Base-by-base conservation (phyloP, 64 coral and sea anemone genomes). In the Astreopora myriophthalma region DNA sequence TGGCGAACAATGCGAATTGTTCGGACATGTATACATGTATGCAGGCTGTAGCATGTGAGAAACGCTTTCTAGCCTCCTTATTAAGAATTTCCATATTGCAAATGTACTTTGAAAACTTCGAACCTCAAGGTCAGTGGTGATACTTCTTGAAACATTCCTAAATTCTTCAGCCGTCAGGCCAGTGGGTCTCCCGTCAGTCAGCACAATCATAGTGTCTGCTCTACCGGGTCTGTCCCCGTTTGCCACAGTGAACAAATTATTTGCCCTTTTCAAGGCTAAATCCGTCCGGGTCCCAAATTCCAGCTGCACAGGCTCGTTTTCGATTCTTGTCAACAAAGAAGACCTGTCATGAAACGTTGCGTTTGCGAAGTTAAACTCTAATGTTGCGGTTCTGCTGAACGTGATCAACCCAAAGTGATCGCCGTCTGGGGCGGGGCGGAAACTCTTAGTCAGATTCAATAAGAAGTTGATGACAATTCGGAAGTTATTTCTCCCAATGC, bases 291-390 rank as follows among this genome's bases (percentile, higher is more conserved):
- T 16, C 49, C 49, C 11, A 0, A 3, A 3, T 55, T 55, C 17
- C 8, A 55, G 9, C 12, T 55, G 10, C 9, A 20, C 16, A 3
- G 49, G 17, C 49, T 20, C 17, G 12, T 0, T 3, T 9, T 55
- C 16, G 16, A 55, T 55, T 55, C 49, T 9, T 16, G 9, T 14
- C 12, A 55, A 14, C 49, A 55, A 55, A 55, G 49, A 9, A 55
- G 0, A 0, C 17, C 17, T 55, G 0, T 55, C 0, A 1, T 55
- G 0, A 55, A 0, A 55, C 3, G 8, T 55, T 12, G 49, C 0
- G 16, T 55, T 14, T 55, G 11, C 17, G 16, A 55, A 55, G 17
- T 55, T 14, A 55, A 55, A 55, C 0, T 12, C 13, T 14, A 55
- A 20, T 12, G 49, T 20, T 20, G 49, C 0, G 10, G 3, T 55